Conservation (phyloP, 2,888 invertebrate genomes). For the Lissocephala sabroskyi region DNA sequence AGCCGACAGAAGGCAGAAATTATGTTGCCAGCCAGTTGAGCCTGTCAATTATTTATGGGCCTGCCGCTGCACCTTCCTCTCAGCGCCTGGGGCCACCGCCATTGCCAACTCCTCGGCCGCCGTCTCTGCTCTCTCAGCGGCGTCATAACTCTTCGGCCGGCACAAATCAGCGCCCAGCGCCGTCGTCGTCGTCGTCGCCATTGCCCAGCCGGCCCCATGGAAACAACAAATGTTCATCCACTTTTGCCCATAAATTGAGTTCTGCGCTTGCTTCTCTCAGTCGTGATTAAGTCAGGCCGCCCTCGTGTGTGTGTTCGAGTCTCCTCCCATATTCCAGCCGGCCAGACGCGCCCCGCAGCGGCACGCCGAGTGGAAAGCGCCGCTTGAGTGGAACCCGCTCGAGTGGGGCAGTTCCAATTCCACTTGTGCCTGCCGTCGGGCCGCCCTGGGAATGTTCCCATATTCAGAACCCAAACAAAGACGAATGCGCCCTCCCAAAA, state of each 20-base stretch:
- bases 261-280: constrained; percentile 11
- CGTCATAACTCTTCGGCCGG: constrained; percentile 39
- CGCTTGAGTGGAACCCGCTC: constrained; percentile 29
- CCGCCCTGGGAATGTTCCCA: background rate
- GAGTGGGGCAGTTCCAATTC: too few relatives aligned
- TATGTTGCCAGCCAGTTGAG: constrained; percentile 40
- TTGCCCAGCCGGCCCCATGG: constrained; percentile 33
- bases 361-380: constrained; percentile 16
- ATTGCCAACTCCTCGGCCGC: constrained; percentile 15
- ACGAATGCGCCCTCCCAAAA: too few relatives aligned
- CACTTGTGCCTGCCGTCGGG: too few relatives aligned
- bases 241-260: constrained; percentile 56
- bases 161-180: constrained; percentile 37
- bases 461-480: constrained; percentile 19
- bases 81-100: constrained; percentile 8
- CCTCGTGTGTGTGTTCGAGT: constrained; percentile 11
- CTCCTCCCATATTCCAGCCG: constrained; percentile 62
- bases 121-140: constrained; percentile 12
- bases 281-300: constrained; percentile 37
- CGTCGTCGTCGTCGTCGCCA: constrained; percentile 41
- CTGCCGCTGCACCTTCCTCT: constrained; percentile 41
- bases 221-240: constrained; percentile 26
- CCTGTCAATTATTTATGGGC: constrained; percentile 58
- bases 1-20: constrained; percentile 46
- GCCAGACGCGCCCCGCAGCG: constrained; percentile 26